Evolutionary conservation across 2,113 vertebrate species (phyloP).

Genomic region (Baryphthengus martii): DNA sequence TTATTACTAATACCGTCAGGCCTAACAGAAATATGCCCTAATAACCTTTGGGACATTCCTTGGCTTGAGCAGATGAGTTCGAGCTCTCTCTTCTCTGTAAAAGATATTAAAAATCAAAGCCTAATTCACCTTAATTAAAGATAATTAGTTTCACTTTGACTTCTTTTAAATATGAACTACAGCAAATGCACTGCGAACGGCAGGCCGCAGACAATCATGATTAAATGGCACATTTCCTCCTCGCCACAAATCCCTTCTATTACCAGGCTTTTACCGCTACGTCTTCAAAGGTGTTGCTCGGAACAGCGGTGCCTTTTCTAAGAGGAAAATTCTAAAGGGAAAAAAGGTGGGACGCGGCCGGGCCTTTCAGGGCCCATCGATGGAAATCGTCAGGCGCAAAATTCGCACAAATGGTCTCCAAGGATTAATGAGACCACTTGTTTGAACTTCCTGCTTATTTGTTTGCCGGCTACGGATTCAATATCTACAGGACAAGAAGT

Average conservation of each 20-base stretch:
- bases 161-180: constrained; percentile 67
- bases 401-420: not conserved
- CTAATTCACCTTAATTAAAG: constrained; percentile 77
- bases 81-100: constrained; percentile 21
- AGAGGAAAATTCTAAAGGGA: not conserved
- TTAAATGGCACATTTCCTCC: constrained; percentile 15
- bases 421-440: not conserved
- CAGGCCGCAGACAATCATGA: constrained; percentile 16
- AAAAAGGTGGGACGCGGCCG: not conserved
- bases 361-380: not conserved
- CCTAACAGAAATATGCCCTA: constrained; percentile 70
- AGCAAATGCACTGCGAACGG: constrained; percentile 23
- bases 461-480: not conserved
- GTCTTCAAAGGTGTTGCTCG: not conserved
- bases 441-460: not conserved
- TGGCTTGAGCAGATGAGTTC: constrained; percentile 53
- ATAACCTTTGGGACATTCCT: constrained; percentile 71
- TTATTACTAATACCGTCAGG: constrained; percentile 67
- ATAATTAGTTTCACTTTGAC: constrained; percentile 75
- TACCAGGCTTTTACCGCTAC: not conserved
- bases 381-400: not conserved
- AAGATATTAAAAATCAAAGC: constrained; percentile 70
- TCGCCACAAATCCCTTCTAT: not conserved
- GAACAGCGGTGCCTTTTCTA: not conserved
- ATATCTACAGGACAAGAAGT: not conserved